phyloP scores from a whole-genome alignment of 2,888 invertebrate genomes.

The Lamellibrachia satsuma region DNA sequence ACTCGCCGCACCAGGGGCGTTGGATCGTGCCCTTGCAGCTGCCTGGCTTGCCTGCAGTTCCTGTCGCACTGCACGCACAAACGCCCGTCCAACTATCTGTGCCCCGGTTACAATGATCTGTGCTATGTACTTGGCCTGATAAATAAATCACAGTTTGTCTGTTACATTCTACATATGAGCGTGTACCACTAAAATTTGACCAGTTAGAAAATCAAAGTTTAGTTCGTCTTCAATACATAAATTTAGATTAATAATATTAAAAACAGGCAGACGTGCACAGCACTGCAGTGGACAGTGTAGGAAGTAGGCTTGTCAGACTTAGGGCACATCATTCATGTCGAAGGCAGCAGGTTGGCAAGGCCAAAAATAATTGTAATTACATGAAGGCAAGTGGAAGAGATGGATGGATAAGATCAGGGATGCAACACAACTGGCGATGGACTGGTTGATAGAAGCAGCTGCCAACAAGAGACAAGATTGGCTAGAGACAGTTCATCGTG shows the following conservation, averaged over 20 bases:
- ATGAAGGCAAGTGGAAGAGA: too few species aligned
- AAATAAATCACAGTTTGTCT: constrained; percentile 14
- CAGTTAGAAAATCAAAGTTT: not conserved
- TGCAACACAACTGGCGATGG: too few species aligned
- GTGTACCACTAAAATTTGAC: not conserved
- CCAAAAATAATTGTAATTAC: too few species aligned
- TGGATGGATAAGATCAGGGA: too few species aligned
- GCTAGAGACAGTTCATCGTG: too few species aligned
- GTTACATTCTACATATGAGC: not conserved
- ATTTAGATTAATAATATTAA: not conserved
- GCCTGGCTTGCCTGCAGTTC: constrained; percentile 65
- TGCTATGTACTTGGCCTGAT: constrained; percentile 45
- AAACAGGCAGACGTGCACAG: not conserved
- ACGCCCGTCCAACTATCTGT: constrained; percentile 89
- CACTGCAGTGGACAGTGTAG: too few species aligned
- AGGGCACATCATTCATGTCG: too few species aligned
- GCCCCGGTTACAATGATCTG: constrained; percentile 80
- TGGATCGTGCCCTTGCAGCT: constrained; percentile 53
- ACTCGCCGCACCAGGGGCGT: not conserved
- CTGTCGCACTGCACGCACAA: constrained; percentile 85
- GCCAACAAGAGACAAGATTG: too few species aligned
- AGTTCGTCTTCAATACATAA: too few species aligned
- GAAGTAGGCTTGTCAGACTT: too few species aligned
- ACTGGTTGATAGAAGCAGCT: too few species aligned
- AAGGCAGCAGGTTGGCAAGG: too few species aligned